Conservation (phyloP, 2,797 vertebrate genomes). For the Urophycis tenuis region DNA sequence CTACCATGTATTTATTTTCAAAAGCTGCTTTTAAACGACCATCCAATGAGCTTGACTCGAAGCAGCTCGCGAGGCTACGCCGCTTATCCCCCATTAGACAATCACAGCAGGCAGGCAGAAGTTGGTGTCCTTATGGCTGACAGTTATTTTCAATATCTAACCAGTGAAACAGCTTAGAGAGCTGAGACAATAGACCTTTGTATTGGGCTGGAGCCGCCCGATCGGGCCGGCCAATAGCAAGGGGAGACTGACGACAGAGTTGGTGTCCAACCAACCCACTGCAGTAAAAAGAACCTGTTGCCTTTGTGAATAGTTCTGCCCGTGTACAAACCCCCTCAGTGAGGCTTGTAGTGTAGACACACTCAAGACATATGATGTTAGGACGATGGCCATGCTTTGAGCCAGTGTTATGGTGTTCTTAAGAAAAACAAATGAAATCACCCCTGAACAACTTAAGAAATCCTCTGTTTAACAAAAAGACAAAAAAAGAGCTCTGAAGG, state of each 20-base stretch:
- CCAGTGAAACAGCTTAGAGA: background rate
- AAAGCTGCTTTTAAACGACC: conserved; percentile 51
- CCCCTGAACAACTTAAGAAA: background rate
- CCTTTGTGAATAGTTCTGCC: conserved; percentile 58
- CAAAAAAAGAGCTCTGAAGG: background rate
- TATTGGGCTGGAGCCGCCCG: background rate
- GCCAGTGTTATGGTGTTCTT: conserved; percentile 20
- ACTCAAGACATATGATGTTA: conserved; percentile 10
- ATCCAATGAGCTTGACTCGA: conserved; percentile 34
- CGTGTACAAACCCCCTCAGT: conserved; percentile 31
- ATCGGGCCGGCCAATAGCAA: conserved; percentile 11
- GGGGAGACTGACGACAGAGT: conserved; percentile 22
- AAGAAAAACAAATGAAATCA: too few species aligned
- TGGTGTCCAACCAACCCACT: conserved; percentile 42
- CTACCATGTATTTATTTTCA: conserved; percentile 29
- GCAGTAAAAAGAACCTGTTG: conserved; percentile 58
- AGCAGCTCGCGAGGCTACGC: conserved; percentile 1
- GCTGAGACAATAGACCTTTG: background rate
- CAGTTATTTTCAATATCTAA: background rate
- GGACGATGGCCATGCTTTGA: conserved; percentile 4
- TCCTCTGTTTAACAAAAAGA: background rate
- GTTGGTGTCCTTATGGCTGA: background rate
- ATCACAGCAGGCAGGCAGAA: conserved; percentile 33
- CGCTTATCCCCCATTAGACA: background rate
- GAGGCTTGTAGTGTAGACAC: background rate